phyloP scores from a whole-genome alignment of 1,140 invertebrate species.

The Agrypnia vestita region DNA sequence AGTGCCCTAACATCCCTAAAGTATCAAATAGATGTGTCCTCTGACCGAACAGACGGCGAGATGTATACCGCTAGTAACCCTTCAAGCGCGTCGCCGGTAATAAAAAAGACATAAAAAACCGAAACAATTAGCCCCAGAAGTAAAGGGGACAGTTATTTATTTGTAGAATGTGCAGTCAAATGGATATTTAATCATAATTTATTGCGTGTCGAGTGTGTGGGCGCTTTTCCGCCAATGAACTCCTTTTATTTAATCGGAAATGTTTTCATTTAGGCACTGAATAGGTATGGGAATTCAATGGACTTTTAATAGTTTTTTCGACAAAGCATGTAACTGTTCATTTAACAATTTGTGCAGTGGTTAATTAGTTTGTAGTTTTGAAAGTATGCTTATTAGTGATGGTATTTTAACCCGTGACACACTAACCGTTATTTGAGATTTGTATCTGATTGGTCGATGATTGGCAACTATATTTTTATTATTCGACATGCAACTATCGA shows the following conservation, averaged over 20 bases:
- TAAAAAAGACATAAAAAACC: conserved; percentile 32
- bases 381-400: too few relatives aligned
- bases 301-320: too few relatives aligned
- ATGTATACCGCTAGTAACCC: background rate
- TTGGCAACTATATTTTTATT: too few relatives aligned
- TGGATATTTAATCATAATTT: conserved; percentile 38
- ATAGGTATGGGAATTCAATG: too few relatives aligned
- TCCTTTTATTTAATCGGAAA: background rate
- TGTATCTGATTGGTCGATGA: too few relatives aligned
- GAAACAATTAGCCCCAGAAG: conserved; percentile 29
- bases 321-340: too few relatives aligned
- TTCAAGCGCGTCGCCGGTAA: conserved; percentile 31
- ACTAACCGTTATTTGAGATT: too few relatives aligned
- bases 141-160: conserved; percentile 13
- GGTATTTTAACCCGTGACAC: too few relatives aligned
- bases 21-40: background rate
- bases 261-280: conserved; percentile 15
- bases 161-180: conserved; percentile 18
- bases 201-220: background rate
- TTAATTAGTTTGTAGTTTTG: too few relatives aligned
- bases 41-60: background rate
- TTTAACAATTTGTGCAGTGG: too few relatives aligned
- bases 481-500: too few relatives aligned
- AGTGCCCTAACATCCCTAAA: background rate
- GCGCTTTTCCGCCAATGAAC: background rate